These are phyloP conservation scores for Sylvia borin DNA, from an alignment of 2,797 vertebrate species.

Conservation along the genomic window DNA sequence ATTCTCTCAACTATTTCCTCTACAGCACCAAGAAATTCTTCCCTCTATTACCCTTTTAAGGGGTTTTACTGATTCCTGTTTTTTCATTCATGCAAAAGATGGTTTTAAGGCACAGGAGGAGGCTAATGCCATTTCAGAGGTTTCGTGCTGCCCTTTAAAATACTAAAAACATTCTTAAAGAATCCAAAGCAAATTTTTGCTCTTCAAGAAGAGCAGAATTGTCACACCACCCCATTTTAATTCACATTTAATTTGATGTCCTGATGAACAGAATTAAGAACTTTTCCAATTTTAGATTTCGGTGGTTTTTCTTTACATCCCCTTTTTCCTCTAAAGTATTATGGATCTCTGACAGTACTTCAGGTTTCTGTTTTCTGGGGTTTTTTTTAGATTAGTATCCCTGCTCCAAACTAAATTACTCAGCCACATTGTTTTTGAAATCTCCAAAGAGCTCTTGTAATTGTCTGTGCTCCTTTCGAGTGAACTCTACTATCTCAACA, in stretches of 20 bases:
- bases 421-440: neutral
- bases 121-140: neutral
- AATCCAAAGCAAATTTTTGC: neutral
- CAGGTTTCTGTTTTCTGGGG: neutral
- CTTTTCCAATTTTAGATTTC: neutral
- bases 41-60: neutral
- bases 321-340: neutral
- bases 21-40: neutral
- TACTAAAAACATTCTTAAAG: neutral
- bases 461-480: neutral
- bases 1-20: neutral
- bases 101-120: neutral
- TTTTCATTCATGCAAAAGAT: neutral
- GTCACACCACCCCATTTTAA: neutral
- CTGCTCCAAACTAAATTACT: neutral
- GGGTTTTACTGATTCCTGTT: neutral
- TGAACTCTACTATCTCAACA: constrained; percentile 10
- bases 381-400: neutral
- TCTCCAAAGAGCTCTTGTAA: constrained; percentile 10
- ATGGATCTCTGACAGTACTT: neutral
- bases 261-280: neutral
- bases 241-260: neutral
- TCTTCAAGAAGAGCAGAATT: neutral
- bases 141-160: neutral
- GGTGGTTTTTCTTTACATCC: neutral